These are phyloP conservation scores for Galeruca laticollis DNA, from an alignment of 2,888 invertebrate species.

Conservation along the genomic window DNA sequence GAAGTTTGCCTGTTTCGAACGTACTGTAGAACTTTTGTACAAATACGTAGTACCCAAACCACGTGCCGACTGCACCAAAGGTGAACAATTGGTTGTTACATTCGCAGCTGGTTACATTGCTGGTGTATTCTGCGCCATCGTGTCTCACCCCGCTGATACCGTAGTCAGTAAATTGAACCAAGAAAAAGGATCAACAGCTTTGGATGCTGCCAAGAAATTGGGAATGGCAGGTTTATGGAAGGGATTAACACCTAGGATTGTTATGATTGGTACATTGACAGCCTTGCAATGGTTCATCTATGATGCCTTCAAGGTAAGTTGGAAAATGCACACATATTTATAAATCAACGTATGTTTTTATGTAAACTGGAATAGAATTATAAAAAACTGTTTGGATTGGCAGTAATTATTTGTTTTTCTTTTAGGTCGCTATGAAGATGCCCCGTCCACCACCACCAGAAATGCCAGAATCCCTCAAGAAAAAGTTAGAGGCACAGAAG, in stretches of 20 bases:
- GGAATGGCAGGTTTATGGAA: conserved; percentile 87
- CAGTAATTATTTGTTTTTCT: conserved; percentile 33
- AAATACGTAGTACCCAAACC: conserved; percentile 93
- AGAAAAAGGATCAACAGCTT: conserved; percentile 82
- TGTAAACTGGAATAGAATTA: too few relatives aligned
- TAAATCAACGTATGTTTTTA: too few relatives aligned
- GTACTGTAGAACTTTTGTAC: conserved; percentile 94
- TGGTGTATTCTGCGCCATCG: conserved; percentile 98
- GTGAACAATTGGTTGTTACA: conserved; percentile 94
- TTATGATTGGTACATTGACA: conserved; percentile 97
- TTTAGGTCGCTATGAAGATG: conserved; percentile 78
- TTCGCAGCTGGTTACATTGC: conserved; percentile 97
- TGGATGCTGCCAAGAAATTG: conserved; percentile 80
- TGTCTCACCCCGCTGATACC: conserved; percentile 98
- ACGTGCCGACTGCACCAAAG: conserved; percentile 88
- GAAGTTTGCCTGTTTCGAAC: conserved; percentile 99
- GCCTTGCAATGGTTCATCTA: conserved; percentile 98
- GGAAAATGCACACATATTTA: not conserved
- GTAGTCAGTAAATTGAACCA: conserved; percentile 98
- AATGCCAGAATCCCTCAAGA: conserved; percentile 93
- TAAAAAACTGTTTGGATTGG: too few relatives aligned
- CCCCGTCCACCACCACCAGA: conserved; percentile 96
- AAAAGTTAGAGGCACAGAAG: conserved; percentile 71
- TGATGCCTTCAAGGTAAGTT: conserved; percentile 79
- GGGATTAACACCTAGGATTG: conserved; percentile 91